Conservation (phyloP, 2,888 invertebrate species). For the Buathra laborator region DNA sequence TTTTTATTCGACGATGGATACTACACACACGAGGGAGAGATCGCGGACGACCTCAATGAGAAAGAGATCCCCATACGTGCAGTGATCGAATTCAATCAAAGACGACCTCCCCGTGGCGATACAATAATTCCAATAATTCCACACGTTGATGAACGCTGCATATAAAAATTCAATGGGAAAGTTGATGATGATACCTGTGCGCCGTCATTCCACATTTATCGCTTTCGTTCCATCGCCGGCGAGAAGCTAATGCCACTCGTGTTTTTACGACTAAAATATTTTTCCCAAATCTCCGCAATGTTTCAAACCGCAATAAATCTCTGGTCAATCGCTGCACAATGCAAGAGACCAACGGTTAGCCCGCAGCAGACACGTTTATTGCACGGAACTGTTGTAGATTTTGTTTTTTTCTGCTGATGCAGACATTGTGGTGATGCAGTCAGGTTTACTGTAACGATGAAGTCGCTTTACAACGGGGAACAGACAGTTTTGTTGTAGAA, state of each 20-base stretch:
- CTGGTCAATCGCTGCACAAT: background rate
- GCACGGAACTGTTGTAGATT: background rate
- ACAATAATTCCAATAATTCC: too few relatives aligned
- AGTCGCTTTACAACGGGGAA: background rate
- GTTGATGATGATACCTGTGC: background rate
- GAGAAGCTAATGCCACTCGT: background rate
- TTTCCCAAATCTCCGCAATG: slow-evolving; percentile 31
- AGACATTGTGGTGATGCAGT: background rate
- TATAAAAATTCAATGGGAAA: too few relatives aligned
- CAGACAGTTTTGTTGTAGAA: background rate
- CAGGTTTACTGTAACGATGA: background rate
- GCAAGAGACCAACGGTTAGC: background rate
- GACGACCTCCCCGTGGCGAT: slow-evolving; percentile 4
- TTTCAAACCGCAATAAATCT: slow-evolving; percentile 29
- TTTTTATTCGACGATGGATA: slow-evolving; percentile 3
- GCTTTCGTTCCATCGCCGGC: background rate
- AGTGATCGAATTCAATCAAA: slow-evolving; percentile 38
- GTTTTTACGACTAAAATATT: slow-evolving; percentile 37
- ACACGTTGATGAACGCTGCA: too few relatives aligned
- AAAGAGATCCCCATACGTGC: background rate
- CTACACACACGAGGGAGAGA: background rate
- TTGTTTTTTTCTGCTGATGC: background rate
- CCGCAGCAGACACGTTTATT: background rate
- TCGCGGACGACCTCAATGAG: slow-evolving; percentile 27
- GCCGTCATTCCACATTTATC: background rate